These are phyloP conservation scores for Chrysaora quinquecirrha DNA, from an alignment of 30 jellyfish, hydroid and myxozoan species.

Conservation along the genomic window DNA sequence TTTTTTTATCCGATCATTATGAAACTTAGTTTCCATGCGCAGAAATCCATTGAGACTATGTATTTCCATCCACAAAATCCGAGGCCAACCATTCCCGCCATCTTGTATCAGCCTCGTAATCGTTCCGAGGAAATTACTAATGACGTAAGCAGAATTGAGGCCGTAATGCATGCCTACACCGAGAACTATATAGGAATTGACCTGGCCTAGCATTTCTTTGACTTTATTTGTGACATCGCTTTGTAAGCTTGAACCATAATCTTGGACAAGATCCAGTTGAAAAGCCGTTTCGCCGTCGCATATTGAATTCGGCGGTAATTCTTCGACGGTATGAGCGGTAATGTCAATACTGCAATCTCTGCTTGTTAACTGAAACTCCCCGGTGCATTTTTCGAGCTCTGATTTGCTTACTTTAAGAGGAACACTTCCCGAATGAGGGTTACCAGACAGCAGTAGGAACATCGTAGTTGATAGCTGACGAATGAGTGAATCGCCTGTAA, in stretches of 20 bases:
- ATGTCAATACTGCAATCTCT: slow-evolving; percentile 83
- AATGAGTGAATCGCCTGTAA: slow-evolving; percentile 86
- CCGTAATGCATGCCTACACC: slow-evolving; percentile 95
- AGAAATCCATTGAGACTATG: slow-evolving; percentile 87
- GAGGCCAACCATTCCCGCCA: slow-evolving; percentile 87
- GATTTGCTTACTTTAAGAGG: slow-evolving; percentile 52
- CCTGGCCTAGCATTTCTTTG: slow-evolving; percentile 36
- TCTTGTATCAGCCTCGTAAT: slow-evolving; percentile 44
- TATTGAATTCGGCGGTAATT: slow-evolving; percentile 27
- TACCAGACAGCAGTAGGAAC: slow-evolving; percentile 68
- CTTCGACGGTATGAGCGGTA: slow-evolving; percentile 61
- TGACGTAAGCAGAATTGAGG: slow-evolving; percentile 44
- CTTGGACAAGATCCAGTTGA: slow-evolving; percentile 55
- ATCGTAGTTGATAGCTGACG: slow-evolving; percentile 75
- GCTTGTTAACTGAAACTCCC: slow-evolving; percentile 69
- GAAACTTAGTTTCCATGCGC: slow-evolving; percentile 74
- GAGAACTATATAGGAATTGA: slow-evolving; percentile 65
- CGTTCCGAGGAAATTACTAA: slow-evolving; percentile 23
- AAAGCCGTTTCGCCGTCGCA: slow-evolving; percentile 63
- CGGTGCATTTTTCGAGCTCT: slow-evolving; percentile 67
- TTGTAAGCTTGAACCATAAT: slow-evolving; percentile 50
- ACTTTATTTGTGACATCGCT: slow-evolving; percentile 47
- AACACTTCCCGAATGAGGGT: slow-evolving; percentile 63
- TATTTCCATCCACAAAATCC: slow-evolving; percentile 78
- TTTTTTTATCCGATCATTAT: slow-evolving; percentile 42